A percentile compares a stretch with the other conserved stretches of the same genome.
Conservation (phyloP, 1,140 invertebrate species). For the Pseudomyrmex concolor region DNA sequence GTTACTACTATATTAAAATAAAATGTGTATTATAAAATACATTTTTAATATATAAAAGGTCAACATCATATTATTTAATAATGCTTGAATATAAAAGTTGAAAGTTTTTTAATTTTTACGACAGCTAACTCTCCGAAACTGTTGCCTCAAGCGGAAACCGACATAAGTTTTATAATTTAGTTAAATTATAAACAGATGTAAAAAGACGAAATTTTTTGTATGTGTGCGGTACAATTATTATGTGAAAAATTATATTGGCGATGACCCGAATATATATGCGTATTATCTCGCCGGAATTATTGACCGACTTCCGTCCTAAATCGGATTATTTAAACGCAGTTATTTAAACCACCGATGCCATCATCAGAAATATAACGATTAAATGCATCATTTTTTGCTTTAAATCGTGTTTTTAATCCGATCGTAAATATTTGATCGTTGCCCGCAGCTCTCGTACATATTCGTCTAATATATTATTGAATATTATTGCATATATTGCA, state of each 20-base stretch:
- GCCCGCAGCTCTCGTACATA: background rate
- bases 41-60: conserved; percentile 1
- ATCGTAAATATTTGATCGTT: conserved; percentile 44
- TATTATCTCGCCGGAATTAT: conserved; percentile 13
- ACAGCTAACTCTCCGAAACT: conserved; percentile 9
- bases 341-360: conserved; percentile 21
- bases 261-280: background rate
- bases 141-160: background rate
- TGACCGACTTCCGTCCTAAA: conserved; percentile 17
- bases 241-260: conserved; percentile 12
- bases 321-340: conserved; percentile 24
- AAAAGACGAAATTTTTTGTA: background rate
- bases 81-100: background rate
- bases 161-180: conserved; percentile 24
- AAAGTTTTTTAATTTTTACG: conserved; percentile 45
- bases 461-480: conserved; percentile 42
- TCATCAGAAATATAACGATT: background rate
- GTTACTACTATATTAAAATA: background rate
- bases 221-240: background rate
- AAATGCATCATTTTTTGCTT: conserved; percentile 41
- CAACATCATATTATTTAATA: conserved; percentile 20
- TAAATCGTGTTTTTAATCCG: conserved; percentile 40
- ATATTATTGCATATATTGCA: conserved; percentile 13
- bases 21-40: background rate
- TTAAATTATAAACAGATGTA: conserved; percentile 10